Evolutionary conservation across 2,888 invertebrate genomes (phyloP).

Genomic region (Ochlodes sylvanus): DNA sequence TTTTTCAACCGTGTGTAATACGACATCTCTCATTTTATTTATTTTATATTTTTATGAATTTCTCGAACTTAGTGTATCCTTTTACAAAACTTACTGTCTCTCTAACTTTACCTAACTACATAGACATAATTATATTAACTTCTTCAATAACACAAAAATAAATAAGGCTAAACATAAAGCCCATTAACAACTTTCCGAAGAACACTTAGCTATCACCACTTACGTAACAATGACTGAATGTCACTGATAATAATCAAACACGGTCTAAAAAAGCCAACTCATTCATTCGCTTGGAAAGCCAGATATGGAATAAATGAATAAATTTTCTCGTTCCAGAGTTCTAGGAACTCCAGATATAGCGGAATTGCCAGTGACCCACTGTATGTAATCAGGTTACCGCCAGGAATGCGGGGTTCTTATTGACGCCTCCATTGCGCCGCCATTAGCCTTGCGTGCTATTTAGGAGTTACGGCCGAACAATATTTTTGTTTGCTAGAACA

Average conservation of each 20-base stretch:
- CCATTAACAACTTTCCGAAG: too few species aligned
- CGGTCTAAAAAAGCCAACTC: background rate
- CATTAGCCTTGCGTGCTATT: slow-evolving; percentile 78
- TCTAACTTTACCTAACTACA: too few species aligned
- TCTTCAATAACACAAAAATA: too few species aligned
- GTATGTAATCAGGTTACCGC: slow-evolving; percentile 55
- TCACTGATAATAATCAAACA: too few species aligned
- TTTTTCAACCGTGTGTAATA: too few species aligned
- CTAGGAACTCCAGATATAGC: slow-evolving; percentile 27
- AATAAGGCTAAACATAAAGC: too few species aligned
- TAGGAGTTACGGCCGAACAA: slow-evolving; percentile 59
- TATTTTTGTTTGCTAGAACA: slow-evolving; percentile 54
- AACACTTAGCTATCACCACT: background rate
- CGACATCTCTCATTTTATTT: too few species aligned
- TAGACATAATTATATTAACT: too few species aligned
- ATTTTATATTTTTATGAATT: too few species aligned
- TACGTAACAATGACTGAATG: background rate
- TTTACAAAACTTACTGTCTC: too few species aligned
- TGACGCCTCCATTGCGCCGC: slow-evolving; percentile 70
- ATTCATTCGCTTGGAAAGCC: background rate
- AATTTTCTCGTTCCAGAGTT: slow-evolving; percentile 16
- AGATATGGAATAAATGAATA: background rate
- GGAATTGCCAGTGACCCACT: slow-evolving; percentile 51
- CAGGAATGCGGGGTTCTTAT: slow-evolving; percentile 72
- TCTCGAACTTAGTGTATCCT: too few species aligned